Evolutionary conservation across 2,113 vertebrate genomes (phyloP).

Genomic region (Centrocercus urophasianus): DNA sequence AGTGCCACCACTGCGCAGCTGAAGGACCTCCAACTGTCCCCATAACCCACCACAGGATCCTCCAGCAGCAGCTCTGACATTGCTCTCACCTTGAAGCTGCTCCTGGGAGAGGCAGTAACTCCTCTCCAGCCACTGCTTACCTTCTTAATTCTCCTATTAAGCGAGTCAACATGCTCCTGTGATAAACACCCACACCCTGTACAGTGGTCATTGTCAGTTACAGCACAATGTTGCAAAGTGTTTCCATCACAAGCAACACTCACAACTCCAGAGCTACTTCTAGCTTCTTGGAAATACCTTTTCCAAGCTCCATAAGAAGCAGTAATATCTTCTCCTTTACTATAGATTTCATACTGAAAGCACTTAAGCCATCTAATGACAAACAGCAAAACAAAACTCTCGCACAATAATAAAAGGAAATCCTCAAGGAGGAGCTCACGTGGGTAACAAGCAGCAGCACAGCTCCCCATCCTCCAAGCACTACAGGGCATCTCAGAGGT

Average conservation of each 20-base stretch:
- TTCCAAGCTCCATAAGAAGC: neutral
- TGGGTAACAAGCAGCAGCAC: neutral
- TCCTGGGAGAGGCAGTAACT: neutral
- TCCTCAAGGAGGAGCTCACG: neutral
- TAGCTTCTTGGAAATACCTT: neutral
- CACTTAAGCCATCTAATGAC: neutral
- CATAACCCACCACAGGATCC: neutral
- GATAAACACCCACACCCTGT: conserved; percentile 8
- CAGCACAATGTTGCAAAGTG: neutral
- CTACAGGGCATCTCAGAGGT: neutral
- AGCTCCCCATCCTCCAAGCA: neutral
- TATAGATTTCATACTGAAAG: neutral
- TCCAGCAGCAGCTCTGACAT: neutral
- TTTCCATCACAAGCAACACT: neutral
- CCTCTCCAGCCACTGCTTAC: neutral
- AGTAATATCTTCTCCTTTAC: neutral
- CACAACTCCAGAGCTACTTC: neutral
- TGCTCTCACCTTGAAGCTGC: conserved; percentile 29
- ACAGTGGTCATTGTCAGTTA: neutral
- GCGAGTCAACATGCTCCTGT: neutral
- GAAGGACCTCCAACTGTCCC: neutral
- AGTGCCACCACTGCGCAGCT: neutral
- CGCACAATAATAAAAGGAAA: neutral
- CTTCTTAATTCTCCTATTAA: conserved; percentile 10
- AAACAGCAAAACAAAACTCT: neutral